Evolutionary conservation across 2,797 vertebrate genomes (phyloP).

Genomic region (Liasis olivaceus): DNA sequence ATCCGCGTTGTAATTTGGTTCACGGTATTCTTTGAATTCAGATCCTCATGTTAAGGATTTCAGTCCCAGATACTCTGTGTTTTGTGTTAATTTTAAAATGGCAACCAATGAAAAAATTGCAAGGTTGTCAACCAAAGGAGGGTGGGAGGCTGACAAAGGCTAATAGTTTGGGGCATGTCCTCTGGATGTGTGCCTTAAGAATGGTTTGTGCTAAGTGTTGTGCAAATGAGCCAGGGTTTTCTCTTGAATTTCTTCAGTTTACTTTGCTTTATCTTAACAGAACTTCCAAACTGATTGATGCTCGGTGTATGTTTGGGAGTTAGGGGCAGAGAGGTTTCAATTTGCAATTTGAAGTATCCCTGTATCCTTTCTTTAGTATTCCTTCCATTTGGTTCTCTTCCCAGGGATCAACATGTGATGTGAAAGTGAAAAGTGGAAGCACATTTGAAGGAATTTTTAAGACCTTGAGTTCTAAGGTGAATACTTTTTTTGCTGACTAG

Average conservation of each 20-base stretch:
- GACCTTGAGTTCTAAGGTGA: slow-evolving; percentile 90
- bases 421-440: slow-evolving; percentile 89
- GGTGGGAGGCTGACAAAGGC: background rate
- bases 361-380: background rate
- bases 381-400: background rate
- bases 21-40: background rate
- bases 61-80: background rate
- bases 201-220: background rate
- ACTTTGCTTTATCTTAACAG: background rate
- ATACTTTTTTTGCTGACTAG: slow-evolving; percentile 27
- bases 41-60: background rate
- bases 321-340: background rate
- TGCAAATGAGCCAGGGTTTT: background rate
- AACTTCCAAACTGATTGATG: background rate
- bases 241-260: background rate
- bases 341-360: background rate
- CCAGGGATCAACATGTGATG: slow-evolving; percentile 91
- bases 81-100: background rate
- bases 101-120: background rate
- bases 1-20: background rate
- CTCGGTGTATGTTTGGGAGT: no score
- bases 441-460: slow-evolving; percentile 91
- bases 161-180: background rate
- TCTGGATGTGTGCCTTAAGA: background rate
- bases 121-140: background rate